Evolutionary conservation across 1,140 invertebrate species (phyloP), one percentile per base, ranked within the genome.

Genomic region (Drosophila pallidifrons): DNA sequence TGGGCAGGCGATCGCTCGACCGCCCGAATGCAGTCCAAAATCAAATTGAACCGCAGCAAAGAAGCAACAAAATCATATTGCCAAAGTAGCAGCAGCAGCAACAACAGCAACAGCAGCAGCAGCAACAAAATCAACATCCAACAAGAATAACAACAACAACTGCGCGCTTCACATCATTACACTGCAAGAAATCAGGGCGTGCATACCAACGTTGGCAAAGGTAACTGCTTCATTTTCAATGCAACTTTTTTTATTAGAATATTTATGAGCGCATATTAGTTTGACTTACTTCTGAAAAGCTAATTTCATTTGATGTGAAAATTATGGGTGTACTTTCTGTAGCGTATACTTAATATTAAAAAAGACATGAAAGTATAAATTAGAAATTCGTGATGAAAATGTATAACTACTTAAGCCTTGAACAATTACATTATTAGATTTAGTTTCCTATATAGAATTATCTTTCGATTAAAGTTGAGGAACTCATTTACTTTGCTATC

Each of bases 11-110:
- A 70, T 46, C 67, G 82, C 54, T 60, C 66, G 79, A 76, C 74
- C 81, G 74, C 85, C 85, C 77, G 66, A 79, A 75, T 72, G 60
- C 68, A 76, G 76, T 73, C 73, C 65, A 77, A 83, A 79, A 81
- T 75, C 79, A 79, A 88, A 88, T 81, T 81, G 76, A 79, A 70
- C 77, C 77, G 79, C 52, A 64, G 72, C 59, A 67, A 52, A 72
- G 76, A 55, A 74, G 76, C 75, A 80, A 81, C 79, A 80, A 88
- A 88, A 83, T 55, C 81, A 89, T 89, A 89, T 88, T 89, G 85
- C 83, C 81, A 88, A 88, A 88, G 83, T 83, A 89, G 78, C 83
- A 81, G 68, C 68, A 87, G 47, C 75, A 78, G 57, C 75, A 60
- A n/a, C 61, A 65, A 4, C 74, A 66, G 13, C 74, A 61, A 46